Base-by-base conservation (phyloP, 2,888 invertebrate species). In the Acleris laterana region DNA sequence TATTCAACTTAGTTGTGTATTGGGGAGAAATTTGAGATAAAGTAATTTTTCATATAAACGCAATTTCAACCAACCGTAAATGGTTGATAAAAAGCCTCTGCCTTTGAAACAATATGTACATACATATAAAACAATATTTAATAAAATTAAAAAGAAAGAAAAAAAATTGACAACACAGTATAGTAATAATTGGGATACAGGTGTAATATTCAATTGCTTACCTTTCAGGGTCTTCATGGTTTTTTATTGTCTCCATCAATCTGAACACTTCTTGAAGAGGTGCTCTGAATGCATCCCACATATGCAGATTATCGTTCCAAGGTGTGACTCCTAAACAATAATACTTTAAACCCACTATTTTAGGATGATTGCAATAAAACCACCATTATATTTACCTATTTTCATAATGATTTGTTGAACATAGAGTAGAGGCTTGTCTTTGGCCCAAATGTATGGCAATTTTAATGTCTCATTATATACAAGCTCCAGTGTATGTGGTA, bases 201-300 rank as follows among this genome's bases (percentile, higher is more conserved):
- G 42, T 42, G 42, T 5, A 16, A 58, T 52, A 49, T 17, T 20
- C 20, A 50, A 38, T 22, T 2, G 88, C 90, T 89, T 87, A 97
- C 96, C 94, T 95, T 77, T 95, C 94, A 38, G 94, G 88, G 75
- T 95, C 94, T 79, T 97, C 95, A 85, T 97, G 97, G 88, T 98
- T 97, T 77, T 96, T 95, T 71, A 99, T 95, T 66, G 96, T 94
- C 88, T 98, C 97, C 61, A 98, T 85, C 71, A 99, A 90, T 82
- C 97, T 95, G 90, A 99, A 99, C 22, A 96, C 96, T 92, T 98
- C 97, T 78, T 96, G 96, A 1, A 99, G 91, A 2, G 99, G 98
- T 6, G 96, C 98, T 77, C 98, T 94, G 86, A 98, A 98, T 52
- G 98, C 98, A 93, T 99, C 99, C 82, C 96, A 96, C 77, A 98